Evolutionary conservation across 2,888 invertebrate species (phyloP).

Genomic region (Protula sp.): DNA sequence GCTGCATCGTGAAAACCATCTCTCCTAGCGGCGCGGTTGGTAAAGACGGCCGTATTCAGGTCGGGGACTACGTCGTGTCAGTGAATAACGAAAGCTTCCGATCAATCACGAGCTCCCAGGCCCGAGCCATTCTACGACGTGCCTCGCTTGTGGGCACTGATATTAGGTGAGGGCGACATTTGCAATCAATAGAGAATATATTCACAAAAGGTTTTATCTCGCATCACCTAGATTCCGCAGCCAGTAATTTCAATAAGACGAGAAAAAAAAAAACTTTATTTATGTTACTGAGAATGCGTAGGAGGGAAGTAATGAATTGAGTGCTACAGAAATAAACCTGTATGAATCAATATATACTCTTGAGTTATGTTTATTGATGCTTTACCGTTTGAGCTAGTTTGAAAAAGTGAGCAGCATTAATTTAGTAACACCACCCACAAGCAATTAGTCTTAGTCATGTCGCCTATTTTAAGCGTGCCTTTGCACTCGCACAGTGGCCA

Average conservation of each 20-base stretch:
- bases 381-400: too few species aligned
- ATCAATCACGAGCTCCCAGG: constrained; percentile 60
- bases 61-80: constrained; percentile 60
- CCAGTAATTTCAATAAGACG: background rate
- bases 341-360: too few species aligned
- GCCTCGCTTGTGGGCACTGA: constrained; percentile 60
- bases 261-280: background rate
- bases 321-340: too few species aligned
- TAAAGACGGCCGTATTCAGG: constrained; percentile 59
- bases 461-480: too few species aligned
- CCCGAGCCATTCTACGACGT: constrained; percentile 59
- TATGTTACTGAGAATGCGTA: too few species aligned
- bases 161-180: constrained; percentile 57
- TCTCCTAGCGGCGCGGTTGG: constrained; percentile 58
- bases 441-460: too few species aligned
- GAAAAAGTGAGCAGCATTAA: too few species aligned
- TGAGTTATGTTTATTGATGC: too few species aligned
- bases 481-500: too few species aligned
- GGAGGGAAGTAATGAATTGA: too few species aligned
- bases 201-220: background rate
- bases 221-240: background rate
- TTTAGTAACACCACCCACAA: too few species aligned
- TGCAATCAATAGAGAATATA: background rate
- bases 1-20: constrained; percentile 58
- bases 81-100: constrained; percentile 62